A percentile compares a stretch with the other conserved stretches of the same genome.
Conservation (phyloP, 2,797 vertebrate species). For the Tokudaia muenninki region DNA sequence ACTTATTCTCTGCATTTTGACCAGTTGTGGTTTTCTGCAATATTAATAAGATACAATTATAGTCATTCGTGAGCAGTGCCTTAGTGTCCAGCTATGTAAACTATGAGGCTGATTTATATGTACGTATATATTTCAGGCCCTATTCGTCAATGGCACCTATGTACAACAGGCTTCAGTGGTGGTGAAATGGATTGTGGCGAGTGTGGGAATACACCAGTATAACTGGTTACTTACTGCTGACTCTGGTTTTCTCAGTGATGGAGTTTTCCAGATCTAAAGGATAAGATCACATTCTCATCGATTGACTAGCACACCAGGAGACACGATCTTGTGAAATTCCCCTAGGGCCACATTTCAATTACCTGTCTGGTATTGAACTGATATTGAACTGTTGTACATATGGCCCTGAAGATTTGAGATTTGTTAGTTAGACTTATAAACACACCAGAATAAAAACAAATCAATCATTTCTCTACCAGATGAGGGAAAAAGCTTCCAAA, state of each 20-base stretch:
- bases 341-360: neutral
- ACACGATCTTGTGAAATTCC: neutral
- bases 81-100: neutral
- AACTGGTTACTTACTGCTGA: neutral
- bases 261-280: neutral
- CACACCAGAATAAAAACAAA: slow-evolving; percentile 19
- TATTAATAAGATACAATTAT: neutral
- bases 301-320: neutral
- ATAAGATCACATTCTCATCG: neutral
- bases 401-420: neutral
- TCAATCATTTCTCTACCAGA: neutral
- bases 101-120: neutral
- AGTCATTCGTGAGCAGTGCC: neutral
- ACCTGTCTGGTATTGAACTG: neutral
- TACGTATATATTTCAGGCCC: neutral
- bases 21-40: too few relatives aligned
- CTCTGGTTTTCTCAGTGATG: neutral
- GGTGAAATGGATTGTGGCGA: neutral
- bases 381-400: neutral
- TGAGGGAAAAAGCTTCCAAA: neutral
- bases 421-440: slow-evolving; percentile 16
- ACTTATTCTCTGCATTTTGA: neutral
- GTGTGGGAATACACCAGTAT: neutral
- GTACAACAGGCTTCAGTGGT: too few relatives aligned
- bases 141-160: neutral